A percentile compares a stretch with the other conserved stretches of the same genome.
These are phyloP conservation scores for Cataglyphis albicans DNA, from an alignment of 2,888 invertebrate genomes.

Conservation along the genomic window DNA sequence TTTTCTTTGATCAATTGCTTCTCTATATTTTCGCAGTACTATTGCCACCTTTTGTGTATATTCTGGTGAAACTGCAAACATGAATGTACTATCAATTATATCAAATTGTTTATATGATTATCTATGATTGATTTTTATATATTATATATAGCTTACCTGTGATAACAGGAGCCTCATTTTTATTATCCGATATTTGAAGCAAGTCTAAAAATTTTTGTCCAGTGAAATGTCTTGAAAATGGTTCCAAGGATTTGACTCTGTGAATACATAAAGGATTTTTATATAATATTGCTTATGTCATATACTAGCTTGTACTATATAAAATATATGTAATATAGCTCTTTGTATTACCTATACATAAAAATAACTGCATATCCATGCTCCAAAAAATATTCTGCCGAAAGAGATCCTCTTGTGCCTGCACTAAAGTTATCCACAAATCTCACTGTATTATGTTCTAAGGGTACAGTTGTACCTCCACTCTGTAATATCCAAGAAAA, in stretches of 20 bases:
- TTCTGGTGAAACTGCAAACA: conserved; percentile 89
- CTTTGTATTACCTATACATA: conserved; percentile 89
- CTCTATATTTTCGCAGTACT: conserved; percentile 92
- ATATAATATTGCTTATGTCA: neutral
- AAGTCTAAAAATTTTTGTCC: conserved; percentile 93
- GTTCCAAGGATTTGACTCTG: conserved; percentile 95
- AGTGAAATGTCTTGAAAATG: conserved; percentile 95
- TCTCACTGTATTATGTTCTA: conserved; percentile 98
- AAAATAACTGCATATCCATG: conserved; percentile 97
- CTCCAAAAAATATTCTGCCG: conserved; percentile 97
- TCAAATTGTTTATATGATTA: neutral
- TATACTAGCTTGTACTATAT: neutral
- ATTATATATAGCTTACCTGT: conserved; percentile 86
- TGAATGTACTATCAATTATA: conserved; percentile 29
- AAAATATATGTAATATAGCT: neutral
- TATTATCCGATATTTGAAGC: conserved; percentile 89
- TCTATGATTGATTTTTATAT: neutral
- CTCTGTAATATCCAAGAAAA: conserved; percentile 87
- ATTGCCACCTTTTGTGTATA: conserved; percentile 91
- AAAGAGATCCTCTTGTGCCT: conserved; percentile 97
- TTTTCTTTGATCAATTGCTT: conserved; percentile 91
- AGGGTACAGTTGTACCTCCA: conserved; percentile 98
- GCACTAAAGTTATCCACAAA: conserved; percentile 99
- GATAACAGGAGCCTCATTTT: conserved; percentile 89
- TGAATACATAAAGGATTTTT: neutral